phyloP scores from a whole-genome alignment of 2,113 vertebrate species.

The Microcebus jonahi region DNA sequence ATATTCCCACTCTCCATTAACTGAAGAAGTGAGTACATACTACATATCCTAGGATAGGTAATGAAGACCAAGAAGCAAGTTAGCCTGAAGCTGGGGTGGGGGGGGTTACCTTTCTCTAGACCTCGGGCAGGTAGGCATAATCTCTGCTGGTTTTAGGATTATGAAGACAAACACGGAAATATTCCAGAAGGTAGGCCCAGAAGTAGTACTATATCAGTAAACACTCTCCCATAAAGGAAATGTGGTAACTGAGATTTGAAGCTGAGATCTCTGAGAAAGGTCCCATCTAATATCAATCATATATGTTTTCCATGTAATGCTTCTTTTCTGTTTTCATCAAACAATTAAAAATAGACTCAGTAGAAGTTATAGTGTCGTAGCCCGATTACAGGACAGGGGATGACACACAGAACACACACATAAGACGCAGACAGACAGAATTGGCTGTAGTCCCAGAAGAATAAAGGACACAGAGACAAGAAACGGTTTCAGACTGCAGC shows the following conservation, averaged over 20 bases:
- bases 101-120: background rate
- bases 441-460: too few species aligned
- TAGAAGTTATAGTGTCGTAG: background rate
- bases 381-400: too few species aligned
- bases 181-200: background rate
- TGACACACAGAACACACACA: too few species aligned
- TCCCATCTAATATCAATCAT: background rate
- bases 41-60: background rate
- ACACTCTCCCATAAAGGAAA: background rate
- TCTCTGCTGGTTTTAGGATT: background rate
- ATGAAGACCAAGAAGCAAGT: background rate
- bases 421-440: too few species aligned
- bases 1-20: background rate
- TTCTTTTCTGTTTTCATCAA: background rate
- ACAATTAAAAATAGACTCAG: background rate
- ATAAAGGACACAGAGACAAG: too few species aligned
- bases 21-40: background rate
- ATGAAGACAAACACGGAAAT: background rate
- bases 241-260: background rate
- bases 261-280: background rate
- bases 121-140: background rate
- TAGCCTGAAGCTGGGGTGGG: background rate
- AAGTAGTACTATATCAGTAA: background rate
- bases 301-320: background rate
- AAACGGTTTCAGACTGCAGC: too few species aligned